phyloP scores from a whole-genome alignment of 2,113 vertebrate genomes.

The Neopipo cinnamomea region DNA sequence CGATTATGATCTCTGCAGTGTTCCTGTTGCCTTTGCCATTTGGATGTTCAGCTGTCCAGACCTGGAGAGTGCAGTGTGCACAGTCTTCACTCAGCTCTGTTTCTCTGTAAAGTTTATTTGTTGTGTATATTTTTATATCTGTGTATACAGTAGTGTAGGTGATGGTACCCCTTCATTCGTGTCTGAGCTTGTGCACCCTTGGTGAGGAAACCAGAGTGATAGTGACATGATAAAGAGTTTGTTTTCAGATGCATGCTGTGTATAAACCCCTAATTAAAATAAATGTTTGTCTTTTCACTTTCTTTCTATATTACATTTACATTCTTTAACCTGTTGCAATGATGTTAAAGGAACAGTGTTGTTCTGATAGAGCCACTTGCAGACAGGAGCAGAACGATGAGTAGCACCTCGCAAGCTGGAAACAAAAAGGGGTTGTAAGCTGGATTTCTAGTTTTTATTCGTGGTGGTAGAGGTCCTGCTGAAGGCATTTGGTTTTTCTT shows the following conservation, averaged over 20 bases:
- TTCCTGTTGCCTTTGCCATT: conserved; percentile 60
- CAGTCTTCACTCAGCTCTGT: conserved; percentile 59
- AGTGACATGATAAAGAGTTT: conserved; percentile 29
- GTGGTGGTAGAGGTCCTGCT: not conserved
- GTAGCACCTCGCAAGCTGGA: not conserved
- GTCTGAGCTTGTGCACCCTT: conserved; percentile 28
- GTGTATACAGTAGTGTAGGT: conserved; percentile 68
- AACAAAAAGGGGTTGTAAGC: not conserved
- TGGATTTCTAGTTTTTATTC: not conserved
- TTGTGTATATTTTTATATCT: conserved; percentile 70
- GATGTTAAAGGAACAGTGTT: not conserved
- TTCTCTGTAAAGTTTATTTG: conserved; percentile 57
- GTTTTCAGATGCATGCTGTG: conserved; percentile 67
- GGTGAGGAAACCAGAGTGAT: conserved; percentile 60
- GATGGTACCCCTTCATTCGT: conserved; percentile 27
- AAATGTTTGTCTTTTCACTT: conserved; percentile 55
- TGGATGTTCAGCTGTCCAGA: conserved; percentile 26
- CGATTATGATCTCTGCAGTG: not conserved
- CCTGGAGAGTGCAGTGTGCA: not conserved
- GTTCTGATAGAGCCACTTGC: not conserved
- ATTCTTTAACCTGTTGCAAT: not conserved
- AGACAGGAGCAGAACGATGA: not conserved
- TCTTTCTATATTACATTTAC: not conserved
- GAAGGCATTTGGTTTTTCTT: not conserved
- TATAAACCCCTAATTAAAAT: conserved; percentile 68